Conservation (phyloP, 2,888 invertebrate species). For the Ophion costatus region DNA sequence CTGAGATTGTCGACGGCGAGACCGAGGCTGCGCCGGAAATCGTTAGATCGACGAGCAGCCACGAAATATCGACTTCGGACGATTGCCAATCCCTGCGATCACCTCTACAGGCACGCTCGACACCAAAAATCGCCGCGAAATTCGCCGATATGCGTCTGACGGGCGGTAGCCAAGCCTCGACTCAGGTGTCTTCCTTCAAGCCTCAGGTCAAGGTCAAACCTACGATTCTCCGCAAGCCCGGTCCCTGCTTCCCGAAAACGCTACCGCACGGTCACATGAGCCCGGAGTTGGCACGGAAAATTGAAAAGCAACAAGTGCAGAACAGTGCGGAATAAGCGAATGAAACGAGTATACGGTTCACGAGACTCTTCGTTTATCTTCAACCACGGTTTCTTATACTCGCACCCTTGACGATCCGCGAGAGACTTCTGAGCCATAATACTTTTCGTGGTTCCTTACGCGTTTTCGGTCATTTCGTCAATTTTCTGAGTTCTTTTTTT, state of each 20-base stretch:
- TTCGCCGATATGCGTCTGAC: constrained; percentile 88
- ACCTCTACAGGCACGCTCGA: constrained; percentile 86
- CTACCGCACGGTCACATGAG: constrained; percentile 83
- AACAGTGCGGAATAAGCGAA: constrained; percentile 78
- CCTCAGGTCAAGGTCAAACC: constrained; percentile 93
- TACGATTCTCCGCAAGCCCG: constrained; percentile 89
- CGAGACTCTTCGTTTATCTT: neutral
- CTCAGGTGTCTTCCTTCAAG: constrained; percentile 85
- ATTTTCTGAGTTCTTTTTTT: neutral
- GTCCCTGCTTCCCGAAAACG: constrained; percentile 83
- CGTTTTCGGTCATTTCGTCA: neutral
- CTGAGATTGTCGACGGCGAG: constrained; percentile 39
- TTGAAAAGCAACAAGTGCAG: constrained; percentile 82
- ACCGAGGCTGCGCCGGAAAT: constrained; percentile 71
- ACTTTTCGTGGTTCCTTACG: neutral
- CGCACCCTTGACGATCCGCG: neutral
- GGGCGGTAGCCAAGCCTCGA: constrained; percentile 83
- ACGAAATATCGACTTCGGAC: constrained; percentile 75
- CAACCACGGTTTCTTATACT: neutral
- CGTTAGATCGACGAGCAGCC: constrained; percentile 79
- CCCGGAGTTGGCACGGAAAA: constrained; percentile 80
- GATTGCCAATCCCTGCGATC: constrained; percentile 77
- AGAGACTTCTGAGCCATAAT: constrained; percentile 4
- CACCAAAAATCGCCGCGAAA: constrained; percentile 87
- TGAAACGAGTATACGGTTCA: constrained; percentile 62